Conservation (phyloP, 2,797 vertebrate genomes). For the Pempheris klunzingeri region DNA sequence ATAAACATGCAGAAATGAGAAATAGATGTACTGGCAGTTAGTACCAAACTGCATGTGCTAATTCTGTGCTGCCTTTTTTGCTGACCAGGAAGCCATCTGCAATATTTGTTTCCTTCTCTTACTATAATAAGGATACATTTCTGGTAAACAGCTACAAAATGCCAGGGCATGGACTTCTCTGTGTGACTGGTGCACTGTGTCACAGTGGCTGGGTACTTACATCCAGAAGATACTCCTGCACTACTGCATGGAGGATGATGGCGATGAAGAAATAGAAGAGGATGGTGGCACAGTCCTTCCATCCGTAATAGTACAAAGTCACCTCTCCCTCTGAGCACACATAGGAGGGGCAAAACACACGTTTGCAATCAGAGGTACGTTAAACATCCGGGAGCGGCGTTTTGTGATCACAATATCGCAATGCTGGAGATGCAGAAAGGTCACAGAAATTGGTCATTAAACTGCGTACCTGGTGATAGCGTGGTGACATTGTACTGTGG, state of each 20-base stretch:
- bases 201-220: slow-evolving; percentile 84
- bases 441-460: not conserved
- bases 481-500: slow-evolving; percentile 96
- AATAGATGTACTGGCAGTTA: not conserved
- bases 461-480: slow-evolving; percentile 89
- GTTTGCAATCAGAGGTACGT: slow-evolving; percentile 35
- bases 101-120: not conserved
- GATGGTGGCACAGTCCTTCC: slow-evolving; percentile 93
- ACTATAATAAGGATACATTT: not conserved
- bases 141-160: not conserved
- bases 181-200: not conserved
- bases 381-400: slow-evolving; percentile 31
- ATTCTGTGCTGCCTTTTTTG: no score
- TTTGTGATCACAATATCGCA: not conserved
- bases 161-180: not conserved
- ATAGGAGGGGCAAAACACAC: slow-evolving; percentile 21
- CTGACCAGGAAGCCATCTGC: no score
- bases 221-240: slow-evolving; percentile 98
- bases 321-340: slow-evolving; percentile 90
- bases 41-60: not conserved
- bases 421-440: slow-evolving; percentile 4
- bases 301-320: slow-evolving; percentile 94
- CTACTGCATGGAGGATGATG: slow-evolving; percentile 95
- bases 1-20: not conserved
- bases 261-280: slow-evolving; percentile 96